Evolutionary conservation across 1,140 invertebrate genomes (phyloP), one percentile per base, ranked within the genome.

Genomic region (Danaus plexippus): DNA sequence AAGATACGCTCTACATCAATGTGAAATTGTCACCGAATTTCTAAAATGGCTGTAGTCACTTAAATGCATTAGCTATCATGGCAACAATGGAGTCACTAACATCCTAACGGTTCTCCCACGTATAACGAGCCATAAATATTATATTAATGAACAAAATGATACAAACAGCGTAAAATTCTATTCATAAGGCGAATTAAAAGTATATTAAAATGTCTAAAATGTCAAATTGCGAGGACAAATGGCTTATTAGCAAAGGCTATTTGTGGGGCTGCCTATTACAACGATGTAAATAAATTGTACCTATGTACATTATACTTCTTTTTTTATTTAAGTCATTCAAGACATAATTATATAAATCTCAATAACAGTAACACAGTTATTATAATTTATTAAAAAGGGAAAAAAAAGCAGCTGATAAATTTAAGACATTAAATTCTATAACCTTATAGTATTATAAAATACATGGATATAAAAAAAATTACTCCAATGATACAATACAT

Each of bases 61-160:
- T 9, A 46, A 43, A 32, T 52, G n/a, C 47, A 52, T 52, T 47
- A 52, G 22, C 22, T 50, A 11, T n/a, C 48, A 50, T 49, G 70
- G 73, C 70, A 67, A 73, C 66, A 72, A 77, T 73, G 46, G 15
- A 56, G 40, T 32, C 59, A 59, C 60, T 64, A 68, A 67, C 61
- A 48, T 49, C 53, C 59, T 59, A 69, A 52, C 66, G 63, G 63
- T 64, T 71, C 66, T 71, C 57, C 60, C 69, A 70, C 61, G 62
- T 67, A 72, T 77, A 81, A 83, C 69, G 70, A 79, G 69, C 63
- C 54, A 51, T 75, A 80, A 75, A 74, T 75, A 77, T 80, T 69
- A 77, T 77, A 85, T 80, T 81, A 83, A 83, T 73, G 77, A 83
- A 82, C 73, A 78, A 75, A 84, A 86, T 82, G 72, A 75, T 78